These are phyloP conservation scores for Pocillopora meandrina DNA, from an alignment of 92 coral and sea anemone species.

Conservation along the genomic window DNA sequence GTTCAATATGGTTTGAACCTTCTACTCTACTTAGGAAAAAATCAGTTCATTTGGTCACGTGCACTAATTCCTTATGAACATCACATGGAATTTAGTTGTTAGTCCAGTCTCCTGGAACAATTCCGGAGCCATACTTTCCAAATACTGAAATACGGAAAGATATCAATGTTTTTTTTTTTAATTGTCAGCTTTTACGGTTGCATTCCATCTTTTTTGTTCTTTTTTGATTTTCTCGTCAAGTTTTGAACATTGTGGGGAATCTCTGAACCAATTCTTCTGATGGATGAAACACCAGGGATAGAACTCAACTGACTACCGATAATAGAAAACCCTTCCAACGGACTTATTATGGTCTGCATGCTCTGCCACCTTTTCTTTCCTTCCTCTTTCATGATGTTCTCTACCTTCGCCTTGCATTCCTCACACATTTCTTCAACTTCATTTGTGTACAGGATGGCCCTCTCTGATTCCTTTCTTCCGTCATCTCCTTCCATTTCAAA, in stretches of 20 bases:
- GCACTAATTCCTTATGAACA: too few relatives aligned
- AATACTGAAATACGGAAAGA: too few relatives aligned
- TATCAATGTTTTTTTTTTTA: too few relatives aligned
- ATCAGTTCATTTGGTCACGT: too few relatives aligned
- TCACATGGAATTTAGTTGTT: too few relatives aligned
- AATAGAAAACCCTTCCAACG: slow-evolving; percentile 58
- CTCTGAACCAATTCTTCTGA: slow-evolving; percentile 57
- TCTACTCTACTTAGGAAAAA: too few relatives aligned
- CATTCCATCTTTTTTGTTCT: not conserved
- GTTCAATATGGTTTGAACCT: too few relatives aligned
- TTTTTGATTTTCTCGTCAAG: slow-evolving; percentile 25
- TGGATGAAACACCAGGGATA: slow-evolving; percentile 69
- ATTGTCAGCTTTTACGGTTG: not conserved
- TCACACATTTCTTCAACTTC: slow-evolving; percentile 77
- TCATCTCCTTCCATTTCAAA: slow-evolving; percentile 45
- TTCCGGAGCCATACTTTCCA: too few relatives aligned
- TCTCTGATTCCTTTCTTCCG: slow-evolving; percentile 30
- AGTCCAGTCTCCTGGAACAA: too few relatives aligned
- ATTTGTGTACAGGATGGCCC: slow-evolving; percentile 56
- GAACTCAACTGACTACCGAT: slow-evolving; percentile 66
- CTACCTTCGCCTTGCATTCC: slow-evolving; percentile 63
- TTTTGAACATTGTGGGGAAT: slow-evolving; percentile 53
- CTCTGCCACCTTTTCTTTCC: slow-evolving; percentile 66
- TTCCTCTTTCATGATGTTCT: slow-evolving; percentile 58
- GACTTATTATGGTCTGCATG: slow-evolving; percentile 31